Conservation (phyloP, 2,797 vertebrate genomes). For the Lepilemur septentrionalis region DNA sequence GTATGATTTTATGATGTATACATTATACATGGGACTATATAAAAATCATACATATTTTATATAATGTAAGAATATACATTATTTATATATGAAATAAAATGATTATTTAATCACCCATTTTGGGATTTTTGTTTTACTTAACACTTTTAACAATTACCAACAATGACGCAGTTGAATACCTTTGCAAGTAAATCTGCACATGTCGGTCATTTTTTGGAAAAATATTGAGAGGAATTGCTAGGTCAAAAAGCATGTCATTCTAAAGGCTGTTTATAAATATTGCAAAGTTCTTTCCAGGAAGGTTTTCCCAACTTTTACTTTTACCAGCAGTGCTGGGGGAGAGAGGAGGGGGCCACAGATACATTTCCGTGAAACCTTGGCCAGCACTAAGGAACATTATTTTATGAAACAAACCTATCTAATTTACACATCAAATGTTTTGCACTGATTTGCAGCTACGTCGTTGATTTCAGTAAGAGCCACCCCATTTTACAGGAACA, state of each 20-base stretch:
- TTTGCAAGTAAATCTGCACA: too few relatives aligned
- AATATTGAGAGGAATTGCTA: neutral
- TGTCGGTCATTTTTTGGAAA: neutral
- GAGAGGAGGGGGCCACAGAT: fast-evolving
- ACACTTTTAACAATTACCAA: neutral
- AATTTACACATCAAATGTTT: neutral
- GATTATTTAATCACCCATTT: neutral
- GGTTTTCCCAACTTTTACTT: neutral
- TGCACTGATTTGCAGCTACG: neutral
- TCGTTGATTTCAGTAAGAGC: neutral
- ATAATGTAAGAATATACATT: neutral
- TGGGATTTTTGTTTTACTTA: neutral
- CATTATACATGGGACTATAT: neutral
- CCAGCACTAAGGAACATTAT: neutral
- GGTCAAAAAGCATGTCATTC: neutral
- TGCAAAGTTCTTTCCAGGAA: neutral
- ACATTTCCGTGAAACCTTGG: neutral
- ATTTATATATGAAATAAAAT: neutral
- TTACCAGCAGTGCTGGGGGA: neutral
- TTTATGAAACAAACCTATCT: neutral
- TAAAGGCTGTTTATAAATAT: neutral
- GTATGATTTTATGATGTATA: neutral
- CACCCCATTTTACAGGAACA: neutral
- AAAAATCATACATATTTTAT: neutral
- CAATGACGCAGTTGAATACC: fast-evolving